Percentiles rank a stretch among this genome's conserved stretches.
These are phyloP conservation scores for Antrozous pallidus DNA, from an alignment of 2,797 vertebrate species.

Conservation along the genomic window DNA sequence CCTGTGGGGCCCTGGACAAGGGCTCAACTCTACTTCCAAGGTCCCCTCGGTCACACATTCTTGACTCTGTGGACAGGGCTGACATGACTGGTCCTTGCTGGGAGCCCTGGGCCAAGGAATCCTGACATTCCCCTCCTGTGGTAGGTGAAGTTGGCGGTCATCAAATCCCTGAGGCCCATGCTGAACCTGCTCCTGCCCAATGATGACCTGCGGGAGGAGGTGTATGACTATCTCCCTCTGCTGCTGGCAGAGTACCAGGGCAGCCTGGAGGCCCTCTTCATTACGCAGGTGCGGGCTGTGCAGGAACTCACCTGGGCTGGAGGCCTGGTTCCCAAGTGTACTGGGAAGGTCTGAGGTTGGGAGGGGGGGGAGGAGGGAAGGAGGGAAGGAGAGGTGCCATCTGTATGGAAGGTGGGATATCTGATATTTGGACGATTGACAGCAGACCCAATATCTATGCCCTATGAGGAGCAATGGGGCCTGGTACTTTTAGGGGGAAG, in stretches of 20 bases:
- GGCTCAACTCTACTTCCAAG: neutral
- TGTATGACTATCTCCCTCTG: constrained; percentile 67
- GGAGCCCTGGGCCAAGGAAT: fast-evolving
- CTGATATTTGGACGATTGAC: no score
- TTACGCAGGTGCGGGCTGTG: constrained; percentile 42
- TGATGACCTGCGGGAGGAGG: constrained; percentile 52
- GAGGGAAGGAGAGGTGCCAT: no score
- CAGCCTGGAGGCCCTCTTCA: constrained; percentile 62
- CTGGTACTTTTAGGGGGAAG: neutral
- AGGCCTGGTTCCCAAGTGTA: fast-evolving
- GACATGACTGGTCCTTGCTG: neutral
- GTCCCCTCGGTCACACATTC: neutral
- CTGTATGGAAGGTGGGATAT: neutral
- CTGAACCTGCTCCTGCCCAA: constrained; percentile 68
- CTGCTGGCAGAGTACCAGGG: constrained; percentile 65
- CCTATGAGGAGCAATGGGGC: fast-evolving
- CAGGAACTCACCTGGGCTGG: fast-evolving
- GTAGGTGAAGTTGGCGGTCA: constrained; percentile 72
- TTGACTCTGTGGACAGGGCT: neutral
- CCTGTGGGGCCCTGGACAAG: neutral
- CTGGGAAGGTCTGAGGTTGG: fast-evolving
- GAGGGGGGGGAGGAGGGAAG: fast-evolving
- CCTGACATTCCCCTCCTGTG: neutral
- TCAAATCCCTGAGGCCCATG: constrained; percentile 70
- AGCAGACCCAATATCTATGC: neutral